Conservation (phyloP, 2,113 vertebrate species). For the Noctilio leporinus region DNA sequence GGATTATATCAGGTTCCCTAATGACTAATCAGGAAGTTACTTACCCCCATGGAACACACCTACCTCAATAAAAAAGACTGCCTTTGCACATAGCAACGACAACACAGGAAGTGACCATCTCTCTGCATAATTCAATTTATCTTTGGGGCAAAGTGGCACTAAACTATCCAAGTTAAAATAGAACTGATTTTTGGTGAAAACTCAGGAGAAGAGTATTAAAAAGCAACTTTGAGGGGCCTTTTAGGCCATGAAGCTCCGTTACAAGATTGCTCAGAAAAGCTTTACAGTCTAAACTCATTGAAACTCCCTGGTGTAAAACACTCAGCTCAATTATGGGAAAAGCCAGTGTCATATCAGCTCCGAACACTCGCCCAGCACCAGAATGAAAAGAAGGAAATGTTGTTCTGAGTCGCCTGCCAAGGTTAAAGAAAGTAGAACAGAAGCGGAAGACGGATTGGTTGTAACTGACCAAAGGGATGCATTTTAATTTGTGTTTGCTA, state of each 20-base stretch:
- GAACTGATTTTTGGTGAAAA: conserved; percentile 14
- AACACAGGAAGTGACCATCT: not conserved
- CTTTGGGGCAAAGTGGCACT: conserved; percentile 5
- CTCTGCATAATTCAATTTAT: conserved; percentile 1
- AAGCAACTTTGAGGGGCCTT: conserved; percentile 51
- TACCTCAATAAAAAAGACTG: conserved; percentile 68
- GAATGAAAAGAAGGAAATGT: conserved; percentile 85
- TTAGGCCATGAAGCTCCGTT: conserved; percentile 47
- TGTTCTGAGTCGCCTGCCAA: conserved; percentile 78
- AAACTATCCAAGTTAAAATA: conserved; percentile 4
- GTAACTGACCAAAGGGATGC: conserved; percentile 55
- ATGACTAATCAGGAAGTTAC: conserved; percentile 87
- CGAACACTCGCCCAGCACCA: conserved; percentile 77
- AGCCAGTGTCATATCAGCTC: conserved; percentile 75
- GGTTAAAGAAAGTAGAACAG: conserved; percentile 71
- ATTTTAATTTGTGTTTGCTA: conserved; percentile 44
- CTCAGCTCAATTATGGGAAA: conserved; percentile 81
- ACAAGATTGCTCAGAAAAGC: conserved; percentile 64
- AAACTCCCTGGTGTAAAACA: conserved; percentile 78
- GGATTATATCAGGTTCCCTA: conserved; percentile 79
- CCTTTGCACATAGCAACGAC: not conserved
- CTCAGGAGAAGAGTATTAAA: not conserved
- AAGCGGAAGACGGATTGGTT: conserved; percentile 64
- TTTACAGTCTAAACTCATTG: conserved; percentile 75
- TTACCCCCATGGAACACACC: conserved; percentile 84